phyloP scores from a whole-genome alignment of 2,888 invertebrate species.

The Cerastoderma edule region DNA sequence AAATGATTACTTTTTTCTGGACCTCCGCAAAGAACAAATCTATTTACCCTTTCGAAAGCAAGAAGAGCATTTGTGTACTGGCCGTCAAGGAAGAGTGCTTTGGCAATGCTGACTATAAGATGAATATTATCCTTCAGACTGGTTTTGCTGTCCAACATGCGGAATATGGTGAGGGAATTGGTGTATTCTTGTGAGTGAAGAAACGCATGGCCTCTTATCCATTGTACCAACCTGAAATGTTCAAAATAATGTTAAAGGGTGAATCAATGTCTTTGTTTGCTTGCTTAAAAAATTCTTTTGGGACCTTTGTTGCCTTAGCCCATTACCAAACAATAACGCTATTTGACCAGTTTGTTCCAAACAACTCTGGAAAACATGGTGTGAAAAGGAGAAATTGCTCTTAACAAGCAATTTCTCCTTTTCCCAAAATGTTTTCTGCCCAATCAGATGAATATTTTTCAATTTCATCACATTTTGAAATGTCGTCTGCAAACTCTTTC shows the following conservation, averaged over 20 bases:
- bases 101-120: slow-evolving; percentile 89
- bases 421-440: not conserved
- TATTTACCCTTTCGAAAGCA: slow-evolving; percentile 83
- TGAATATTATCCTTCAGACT: slow-evolving; percentile 88
- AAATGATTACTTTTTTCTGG: not conserved
- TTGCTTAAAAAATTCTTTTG: too few relatives aligned
- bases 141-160: slow-evolving; percentile 86
- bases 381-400: not conserved
- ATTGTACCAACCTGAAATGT: slow-evolving; percentile 83
- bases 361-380: too few relatives aligned
- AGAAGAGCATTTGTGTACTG: slow-evolving; percentile 88
- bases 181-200: slow-evolving; percentile 88
- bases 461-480: too few relatives aligned
- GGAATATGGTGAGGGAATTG: slow-evolving; percentile 88
- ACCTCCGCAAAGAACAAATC: not conserved
- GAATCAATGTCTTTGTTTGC: too few relatives aligned
- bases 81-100: slow-evolving; percentile 90
- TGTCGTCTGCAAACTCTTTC: too few relatives aligned
- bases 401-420: slow-evolving; percentile 2
- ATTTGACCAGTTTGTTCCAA: too few relatives aligned
- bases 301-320: too few relatives aligned
- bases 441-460: not conserved
- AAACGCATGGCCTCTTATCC: slow-evolving; percentile 86
- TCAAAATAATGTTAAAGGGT: too few relatives aligned
- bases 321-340: too few relatives aligned